Evolutionary conservation across 2,113 vertebrate genomes (phyloP).

Genomic region (Formicarius rufipectus): DNA sequence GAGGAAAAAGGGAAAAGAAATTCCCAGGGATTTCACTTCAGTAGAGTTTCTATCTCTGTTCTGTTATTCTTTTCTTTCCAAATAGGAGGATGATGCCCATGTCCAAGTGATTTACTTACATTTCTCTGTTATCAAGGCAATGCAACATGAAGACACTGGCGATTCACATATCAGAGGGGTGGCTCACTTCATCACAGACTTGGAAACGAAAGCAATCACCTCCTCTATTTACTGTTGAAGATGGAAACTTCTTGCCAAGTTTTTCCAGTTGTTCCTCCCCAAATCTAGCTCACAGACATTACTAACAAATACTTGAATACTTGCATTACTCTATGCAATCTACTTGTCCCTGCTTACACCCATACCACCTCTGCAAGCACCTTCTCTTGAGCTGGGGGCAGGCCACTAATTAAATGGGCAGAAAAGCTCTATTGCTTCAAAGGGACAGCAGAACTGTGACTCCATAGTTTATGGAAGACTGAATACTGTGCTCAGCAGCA

Average conservation of each 20-base stretch:
- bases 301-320: neutral
- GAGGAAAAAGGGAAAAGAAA: neutral
- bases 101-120: neutral
- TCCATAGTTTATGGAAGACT: neutral
- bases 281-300: neutral
- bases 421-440: neutral
- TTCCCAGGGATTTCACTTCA: neutral
- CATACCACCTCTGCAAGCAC: neutral
- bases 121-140: neutral
- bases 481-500: neutral
- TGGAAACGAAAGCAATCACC: neutral
- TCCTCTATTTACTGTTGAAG: neutral
- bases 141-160: neutral
- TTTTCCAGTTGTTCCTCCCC: neutral
- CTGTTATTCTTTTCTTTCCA: neutral
- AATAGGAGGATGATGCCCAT: neutral
- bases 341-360: neutral
- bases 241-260: neutral
- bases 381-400: neutral
- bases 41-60: neutral
- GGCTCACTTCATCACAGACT: neutral
- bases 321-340: neutral
- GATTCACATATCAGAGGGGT: neutral
- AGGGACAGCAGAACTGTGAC: neutral
- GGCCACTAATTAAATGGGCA: neutral